Evolutionary conservation across 2,113 vertebrate genomes (phyloP).

Genomic region (Chaetorhynchus papuensis): DNA sequence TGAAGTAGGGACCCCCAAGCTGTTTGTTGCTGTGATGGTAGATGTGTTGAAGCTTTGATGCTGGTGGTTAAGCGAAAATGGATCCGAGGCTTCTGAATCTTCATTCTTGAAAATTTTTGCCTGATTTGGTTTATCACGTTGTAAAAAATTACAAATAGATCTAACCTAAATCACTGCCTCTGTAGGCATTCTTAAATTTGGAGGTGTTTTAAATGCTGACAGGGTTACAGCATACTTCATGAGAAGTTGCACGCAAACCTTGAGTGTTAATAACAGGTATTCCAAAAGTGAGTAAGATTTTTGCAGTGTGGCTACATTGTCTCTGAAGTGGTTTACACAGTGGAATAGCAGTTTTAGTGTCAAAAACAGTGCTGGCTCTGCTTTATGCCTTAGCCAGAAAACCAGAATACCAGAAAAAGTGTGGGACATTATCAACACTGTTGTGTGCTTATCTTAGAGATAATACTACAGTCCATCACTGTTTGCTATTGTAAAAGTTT

Average conservation of each 20-base stretch:
- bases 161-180: neutral
- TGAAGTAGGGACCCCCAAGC: neutral
- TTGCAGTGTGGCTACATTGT: neutral
- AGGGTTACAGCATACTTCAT: neutral
- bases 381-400: neutral
- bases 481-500: neutral
- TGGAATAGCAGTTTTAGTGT: neutral
- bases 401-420: neutral
- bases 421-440: neutral
- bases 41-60: neutral
- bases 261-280: neutral
- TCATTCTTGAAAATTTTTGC: neutral
- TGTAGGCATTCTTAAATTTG: neutral
- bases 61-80: neutral
- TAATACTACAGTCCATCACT: neutral
- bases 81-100: neutral
- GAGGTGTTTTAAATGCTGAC: neutral
- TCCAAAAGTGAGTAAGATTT: neutral
- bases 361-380: neutral
- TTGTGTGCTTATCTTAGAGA: neutral
- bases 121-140: neutral
- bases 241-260: neutral
- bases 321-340: neutral
- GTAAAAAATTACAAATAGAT: neutral
- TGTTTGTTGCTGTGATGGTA: neutral